Percentiles rank a stretch among this genome's conserved stretches.
phyloP scores from a whole-genome alignment of 2,797 vertebrate genomes.

The Falco columbarius region DNA sequence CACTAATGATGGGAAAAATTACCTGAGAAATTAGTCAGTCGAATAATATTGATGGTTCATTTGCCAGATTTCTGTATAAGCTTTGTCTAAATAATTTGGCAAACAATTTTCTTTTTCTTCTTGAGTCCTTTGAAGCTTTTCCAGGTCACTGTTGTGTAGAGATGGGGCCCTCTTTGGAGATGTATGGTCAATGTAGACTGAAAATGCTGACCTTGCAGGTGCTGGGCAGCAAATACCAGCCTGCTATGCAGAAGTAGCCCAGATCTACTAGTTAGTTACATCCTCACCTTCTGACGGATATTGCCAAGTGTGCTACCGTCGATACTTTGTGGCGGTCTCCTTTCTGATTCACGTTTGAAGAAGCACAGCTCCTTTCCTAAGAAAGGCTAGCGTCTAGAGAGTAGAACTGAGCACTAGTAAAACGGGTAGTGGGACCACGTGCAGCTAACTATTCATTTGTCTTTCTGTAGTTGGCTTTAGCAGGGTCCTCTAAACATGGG shows the following conservation, averaged over 20 bases:
- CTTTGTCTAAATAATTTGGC: conserved; percentile 56
- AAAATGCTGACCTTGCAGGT: background rate
- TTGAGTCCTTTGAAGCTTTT: conserved; percentile 1
- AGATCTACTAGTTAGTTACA: background rate
- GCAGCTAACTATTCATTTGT: background rate
- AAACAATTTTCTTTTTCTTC: conserved; percentile 33
- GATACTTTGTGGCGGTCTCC: background rate
- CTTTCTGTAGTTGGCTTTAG: background rate
- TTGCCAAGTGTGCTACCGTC: background rate
- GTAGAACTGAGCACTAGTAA: background rate
- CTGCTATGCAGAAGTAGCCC: background rate
- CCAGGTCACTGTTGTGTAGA: background rate
- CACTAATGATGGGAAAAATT: conserved; percentile 53
- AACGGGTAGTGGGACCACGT: background rate
- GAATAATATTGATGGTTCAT: conserved; percentile 29
- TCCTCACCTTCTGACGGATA: background rate
- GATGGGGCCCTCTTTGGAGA: background rate
- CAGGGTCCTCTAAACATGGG: background rate
- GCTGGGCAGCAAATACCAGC: background rate
- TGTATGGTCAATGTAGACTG: background rate
- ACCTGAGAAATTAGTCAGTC: conserved; percentile 50
- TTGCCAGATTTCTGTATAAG: conserved; percentile 29
- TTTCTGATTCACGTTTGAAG: background rate
- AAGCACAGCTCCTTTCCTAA: background rate
- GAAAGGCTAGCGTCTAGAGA: background rate